A percentile compares a stretch with the other conserved stretches of the same genome.
phyloP scores from a whole-genome alignment of 2,113 vertebrate species.

The Agelaius tricolor region DNA sequence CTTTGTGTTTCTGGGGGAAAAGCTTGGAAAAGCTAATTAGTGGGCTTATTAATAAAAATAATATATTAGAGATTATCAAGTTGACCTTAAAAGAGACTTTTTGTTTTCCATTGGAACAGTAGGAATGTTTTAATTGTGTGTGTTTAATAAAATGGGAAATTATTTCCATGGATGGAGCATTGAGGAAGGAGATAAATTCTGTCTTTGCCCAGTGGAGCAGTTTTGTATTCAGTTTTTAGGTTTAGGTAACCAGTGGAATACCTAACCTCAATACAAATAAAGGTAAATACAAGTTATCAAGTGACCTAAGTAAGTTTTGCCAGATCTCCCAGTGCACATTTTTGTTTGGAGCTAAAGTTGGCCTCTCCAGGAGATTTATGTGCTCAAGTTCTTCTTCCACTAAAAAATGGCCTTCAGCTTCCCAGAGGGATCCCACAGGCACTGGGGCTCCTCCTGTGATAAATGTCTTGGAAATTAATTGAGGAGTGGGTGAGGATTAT shows the following conservation, averaged over 20 bases:
- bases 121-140: not conserved
- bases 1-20: not conserved
- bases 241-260: not conserved
- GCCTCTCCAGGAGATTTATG: not conserved
- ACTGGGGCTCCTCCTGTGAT: not conserved
- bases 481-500: not conserved
- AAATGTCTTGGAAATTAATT: not conserved
- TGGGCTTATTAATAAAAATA: not conserved
- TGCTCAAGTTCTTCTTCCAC: not conserved
- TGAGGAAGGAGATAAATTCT: not conserved
- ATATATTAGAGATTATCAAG: not conserved
- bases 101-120: not conserved
- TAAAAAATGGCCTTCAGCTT: not conserved
- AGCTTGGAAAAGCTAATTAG: not conserved
- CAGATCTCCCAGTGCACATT: not conserved
- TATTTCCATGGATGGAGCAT: not conserved
- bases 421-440: not conserved
- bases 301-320: not conserved
- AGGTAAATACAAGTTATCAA: not conserved
- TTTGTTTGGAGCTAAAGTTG: not conserved
- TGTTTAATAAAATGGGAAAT: not conserved
- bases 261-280: not conserved
- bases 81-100: not conserved
- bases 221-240: not conserved
- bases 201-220: not conserved